Conservation (phyloP, 2,113 vertebrate species). For the Silurus meridionalis region DNA sequence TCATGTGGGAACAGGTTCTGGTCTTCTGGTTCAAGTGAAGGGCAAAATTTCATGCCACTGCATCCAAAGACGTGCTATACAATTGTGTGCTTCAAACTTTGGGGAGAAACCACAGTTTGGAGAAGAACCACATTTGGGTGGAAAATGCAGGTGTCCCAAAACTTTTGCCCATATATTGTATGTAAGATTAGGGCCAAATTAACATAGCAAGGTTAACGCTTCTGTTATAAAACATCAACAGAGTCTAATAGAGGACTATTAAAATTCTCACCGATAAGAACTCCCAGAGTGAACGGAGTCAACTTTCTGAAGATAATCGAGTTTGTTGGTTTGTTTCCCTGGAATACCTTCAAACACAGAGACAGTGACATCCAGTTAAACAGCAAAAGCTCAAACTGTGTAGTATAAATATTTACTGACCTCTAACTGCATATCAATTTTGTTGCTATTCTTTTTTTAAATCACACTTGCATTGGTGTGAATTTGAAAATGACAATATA, state of each 20-base stretch:
- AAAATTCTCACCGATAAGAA: slow-evolving; percentile 82
- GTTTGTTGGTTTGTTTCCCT: slow-evolving; percentile 95
- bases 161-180: too few species aligned
- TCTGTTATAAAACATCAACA: background rate
- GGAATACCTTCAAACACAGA: slow-evolving; percentile 81
- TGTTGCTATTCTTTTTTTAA: too few species aligned
- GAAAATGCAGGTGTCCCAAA: too few species aligned
- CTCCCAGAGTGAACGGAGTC: slow-evolving; percentile 86
- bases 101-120: too few species aligned
- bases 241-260: background rate
- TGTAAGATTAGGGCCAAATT: background rate
- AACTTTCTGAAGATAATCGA: slow-evolving; percentile 92
- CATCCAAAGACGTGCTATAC: too few species aligned
- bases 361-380: background rate
- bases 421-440: background rate
- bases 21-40: too few species aligned
- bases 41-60: too few species aligned
- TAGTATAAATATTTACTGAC: background rate
- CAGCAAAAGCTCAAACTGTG: background rate
- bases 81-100: too few species aligned
- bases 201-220: background rate
- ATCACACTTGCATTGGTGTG: too few species aligned
- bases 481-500: too few species aligned
- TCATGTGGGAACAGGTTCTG: too few species aligned
- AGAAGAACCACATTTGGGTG: too few species aligned